Percentiles rank a stretch among this genome's conserved stretches.
These are phyloP conservation scores for Rhamnusium bicolor DNA, from an alignment of 2,888 invertebrate species.

Conservation along the genomic window DNA sequence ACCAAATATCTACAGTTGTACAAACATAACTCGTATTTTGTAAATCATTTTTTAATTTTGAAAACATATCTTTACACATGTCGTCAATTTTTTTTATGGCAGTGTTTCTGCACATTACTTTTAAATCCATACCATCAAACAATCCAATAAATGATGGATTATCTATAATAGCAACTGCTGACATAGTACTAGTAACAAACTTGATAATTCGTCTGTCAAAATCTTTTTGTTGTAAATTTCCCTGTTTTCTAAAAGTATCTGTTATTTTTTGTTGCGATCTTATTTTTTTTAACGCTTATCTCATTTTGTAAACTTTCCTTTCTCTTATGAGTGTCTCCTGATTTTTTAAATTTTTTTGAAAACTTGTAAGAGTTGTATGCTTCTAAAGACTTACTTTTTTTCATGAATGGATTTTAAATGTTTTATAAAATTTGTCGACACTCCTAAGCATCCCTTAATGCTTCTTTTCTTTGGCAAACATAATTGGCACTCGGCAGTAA, in stretches of 20 bases:
- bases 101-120: background rate
- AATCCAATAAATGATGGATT: background rate
- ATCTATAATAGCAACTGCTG: background rate
- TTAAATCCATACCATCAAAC: background rate
- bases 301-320: background rate
- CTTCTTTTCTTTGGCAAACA: no score
- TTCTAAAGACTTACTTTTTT: background rate
- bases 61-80: background rate
- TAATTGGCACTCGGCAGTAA: no score
- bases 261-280: background rate
- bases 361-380: background rate
- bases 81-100: background rate
- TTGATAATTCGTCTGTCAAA: background rate
- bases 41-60: background rate
- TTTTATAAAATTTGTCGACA: no score
- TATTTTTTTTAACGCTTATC: background rate
- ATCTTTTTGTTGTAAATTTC: background rate
- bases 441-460: no score
- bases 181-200: background rate
- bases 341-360: background rate
- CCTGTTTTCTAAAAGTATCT: background rate
- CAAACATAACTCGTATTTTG: slow-evolving; percentile 8
- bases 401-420: no score
- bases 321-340: background rate
- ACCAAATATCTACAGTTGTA: slow-evolving; percentile 30